Percentiles rank a stretch among this genome's conserved stretches.
phyloP scores from a whole-genome alignment of 2,113 vertebrate species.

The Corvus moneduloides region DNA sequence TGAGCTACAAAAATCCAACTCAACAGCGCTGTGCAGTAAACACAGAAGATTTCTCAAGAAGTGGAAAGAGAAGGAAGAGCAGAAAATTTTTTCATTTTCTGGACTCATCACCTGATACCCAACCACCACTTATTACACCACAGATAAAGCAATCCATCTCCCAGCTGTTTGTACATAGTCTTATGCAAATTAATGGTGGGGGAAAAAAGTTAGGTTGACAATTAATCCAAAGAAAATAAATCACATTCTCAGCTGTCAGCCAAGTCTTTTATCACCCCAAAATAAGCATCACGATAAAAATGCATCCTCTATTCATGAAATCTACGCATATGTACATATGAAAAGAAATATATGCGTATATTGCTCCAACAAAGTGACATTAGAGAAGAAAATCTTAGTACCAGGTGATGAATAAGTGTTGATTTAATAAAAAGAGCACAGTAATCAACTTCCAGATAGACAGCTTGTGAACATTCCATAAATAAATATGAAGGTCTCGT shows the following conservation, averaged over 20 bases:
- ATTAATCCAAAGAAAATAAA: constrained; percentile 36
- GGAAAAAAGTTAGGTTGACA: not conserved
- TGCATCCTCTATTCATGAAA: not conserved
- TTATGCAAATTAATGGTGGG: not conserved
- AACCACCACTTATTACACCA: not conserved
- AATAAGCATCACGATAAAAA: not conserved
- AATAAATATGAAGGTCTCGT: constrained; percentile 28
- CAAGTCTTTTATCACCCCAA: not conserved
- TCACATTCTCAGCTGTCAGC: not conserved
- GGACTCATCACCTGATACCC: not conserved
- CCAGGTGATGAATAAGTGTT: not conserved
- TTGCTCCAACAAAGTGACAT: constrained; percentile 4
- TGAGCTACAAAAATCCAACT: not conserved
- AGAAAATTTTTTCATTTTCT: not conserved
- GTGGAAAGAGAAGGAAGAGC: not conserved
- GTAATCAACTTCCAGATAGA: constrained; percentile 28
- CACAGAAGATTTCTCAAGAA: not conserved
- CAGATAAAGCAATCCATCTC: not conserved
- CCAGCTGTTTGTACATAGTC: not conserved
- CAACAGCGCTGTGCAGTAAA: not conserved
- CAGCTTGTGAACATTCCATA: constrained; percentile 22
- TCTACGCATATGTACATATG: not conserved
- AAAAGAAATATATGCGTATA: constrained; percentile 8
- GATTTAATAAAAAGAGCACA: not conserved
- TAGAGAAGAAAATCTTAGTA: not conserved